A percentile compares a stretch with the other conserved stretches of the same genome.
Evolutionary conservation across 2,113 vertebrate genomes (phyloP).

Genomic region (Dascyllus trimaculatus): DNA sequence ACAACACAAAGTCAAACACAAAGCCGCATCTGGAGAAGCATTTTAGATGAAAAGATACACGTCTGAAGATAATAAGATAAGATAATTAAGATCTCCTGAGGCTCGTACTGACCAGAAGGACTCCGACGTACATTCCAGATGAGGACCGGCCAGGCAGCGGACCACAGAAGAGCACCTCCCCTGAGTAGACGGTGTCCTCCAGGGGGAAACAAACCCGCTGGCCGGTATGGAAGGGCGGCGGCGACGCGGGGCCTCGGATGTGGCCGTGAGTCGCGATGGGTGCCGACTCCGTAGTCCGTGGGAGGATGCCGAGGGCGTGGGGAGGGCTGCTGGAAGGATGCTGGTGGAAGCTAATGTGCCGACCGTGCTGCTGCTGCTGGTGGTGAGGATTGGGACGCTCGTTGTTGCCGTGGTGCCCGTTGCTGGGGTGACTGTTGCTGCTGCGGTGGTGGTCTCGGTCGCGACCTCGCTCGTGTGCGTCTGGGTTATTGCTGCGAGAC

Average conservation of each 20-base stretch:
- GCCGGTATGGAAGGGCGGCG: slow-evolving; percentile 42
- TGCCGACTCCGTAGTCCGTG: slow-evolving; percentile 60
- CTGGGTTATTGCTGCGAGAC: not conserved
- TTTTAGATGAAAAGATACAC: too few relatives aligned
- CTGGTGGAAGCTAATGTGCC: slow-evolving; percentile 41
- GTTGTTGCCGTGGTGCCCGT: slow-evolving; percentile 27
- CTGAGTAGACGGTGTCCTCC: slow-evolving; percentile 48
- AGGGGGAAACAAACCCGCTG: slow-evolving; percentile 78
- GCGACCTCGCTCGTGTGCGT: slow-evolving; percentile 27
- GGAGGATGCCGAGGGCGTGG: slow-evolving; percentile 36
- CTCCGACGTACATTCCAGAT: slow-evolving; percentile 66
- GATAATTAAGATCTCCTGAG: too few relatives aligned
- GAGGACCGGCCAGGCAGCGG: slow-evolving; percentile 62
- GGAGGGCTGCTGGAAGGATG: slow-evolving; percentile 21
- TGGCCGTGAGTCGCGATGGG: slow-evolving; percentile 22
- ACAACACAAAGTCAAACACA: slow-evolving; percentile 9
- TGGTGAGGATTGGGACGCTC: not conserved
- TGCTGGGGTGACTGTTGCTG: slow-evolving; percentile 17
- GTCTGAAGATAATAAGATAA: too few relatives aligned
- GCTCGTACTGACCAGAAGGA: slow-evolving; percentile 84
- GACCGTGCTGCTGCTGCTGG: slow-evolving; percentile 4
- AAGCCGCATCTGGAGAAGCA: not conserved
- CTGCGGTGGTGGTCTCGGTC: slow-evolving; percentile 33
- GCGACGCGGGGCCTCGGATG: not conserved
- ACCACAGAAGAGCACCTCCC: slow-evolving; percentile 81